phyloP scores from a whole-genome alignment of 2,113 vertebrate genomes.

The Corythaeola cristata region DNA sequence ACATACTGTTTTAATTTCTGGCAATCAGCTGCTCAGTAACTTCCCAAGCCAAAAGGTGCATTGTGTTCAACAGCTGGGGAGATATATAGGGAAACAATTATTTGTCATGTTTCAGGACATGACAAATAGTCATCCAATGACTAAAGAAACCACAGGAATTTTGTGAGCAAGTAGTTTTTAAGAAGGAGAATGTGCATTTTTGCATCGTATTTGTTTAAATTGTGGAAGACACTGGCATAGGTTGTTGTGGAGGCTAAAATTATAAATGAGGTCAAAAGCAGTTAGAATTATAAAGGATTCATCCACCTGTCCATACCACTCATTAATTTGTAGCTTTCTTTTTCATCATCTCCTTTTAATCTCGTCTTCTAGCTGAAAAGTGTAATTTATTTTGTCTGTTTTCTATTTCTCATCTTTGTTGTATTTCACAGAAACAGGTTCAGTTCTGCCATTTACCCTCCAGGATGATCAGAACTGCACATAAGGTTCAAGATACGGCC shows the following conservation, averaged over 20 bases:
- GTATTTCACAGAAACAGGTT: background rate
- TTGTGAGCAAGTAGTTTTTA: background rate
- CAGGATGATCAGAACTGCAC: background rate
- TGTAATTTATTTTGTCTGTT: background rate
- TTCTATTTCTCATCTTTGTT: background rate
- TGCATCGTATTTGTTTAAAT: background rate
- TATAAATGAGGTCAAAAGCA: background rate
- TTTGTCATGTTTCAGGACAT: background rate
- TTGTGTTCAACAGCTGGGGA: background rate
- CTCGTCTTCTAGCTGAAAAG: background rate
- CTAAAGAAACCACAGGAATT: background rate
- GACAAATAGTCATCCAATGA: background rate
- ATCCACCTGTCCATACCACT: background rate
- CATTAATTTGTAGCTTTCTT: background rate
- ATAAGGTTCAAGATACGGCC: background rate
- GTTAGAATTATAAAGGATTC: background rate
- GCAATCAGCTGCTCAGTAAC: background rate
- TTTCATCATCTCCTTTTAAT: background rate
- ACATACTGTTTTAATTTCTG: background rate
- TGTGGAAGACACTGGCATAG: background rate
- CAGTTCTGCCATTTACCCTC: background rate
- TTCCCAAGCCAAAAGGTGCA: background rate
- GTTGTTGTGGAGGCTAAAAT: background rate
- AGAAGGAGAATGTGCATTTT: background rate
- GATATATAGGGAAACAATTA: background rate